A percentile compares a stretch with the other conserved stretches of the same genome.
Evolutionary conservation across 2,888 invertebrate species (phyloP).

Genomic region (Apodemia mormo): DNA sequence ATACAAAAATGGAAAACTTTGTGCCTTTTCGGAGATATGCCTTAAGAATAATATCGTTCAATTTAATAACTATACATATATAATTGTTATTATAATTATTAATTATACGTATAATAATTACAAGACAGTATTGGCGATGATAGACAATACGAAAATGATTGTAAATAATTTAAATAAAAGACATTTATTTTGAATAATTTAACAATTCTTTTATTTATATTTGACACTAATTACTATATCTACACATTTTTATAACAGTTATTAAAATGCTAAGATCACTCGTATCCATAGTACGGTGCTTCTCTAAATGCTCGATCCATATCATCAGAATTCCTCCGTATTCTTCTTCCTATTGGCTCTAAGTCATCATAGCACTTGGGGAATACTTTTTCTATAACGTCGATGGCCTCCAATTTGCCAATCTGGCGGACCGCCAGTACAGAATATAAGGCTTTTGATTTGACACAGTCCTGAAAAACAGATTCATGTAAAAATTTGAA

Average conservation of each 20-base stretch:
- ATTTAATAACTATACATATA: neutral
- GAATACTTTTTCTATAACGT: constrained; percentile 93
- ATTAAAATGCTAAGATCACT: constrained; percentile 45
- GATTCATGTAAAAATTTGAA: too few species aligned
- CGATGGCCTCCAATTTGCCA: constrained; percentile 85
- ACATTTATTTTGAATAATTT: constrained; percentile 75
- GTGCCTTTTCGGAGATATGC: constrained; percentile 29
- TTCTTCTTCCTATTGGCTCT: constrained; percentile 93
- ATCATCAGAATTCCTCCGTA: constrained; percentile 88
- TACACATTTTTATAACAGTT: constrained; percentile 37
- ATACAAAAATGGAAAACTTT: constrained; percentile 29
- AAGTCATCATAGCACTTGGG: constrained; percentile 94
- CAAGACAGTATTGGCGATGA: constrained; percentile 57
- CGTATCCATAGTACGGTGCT: constrained; percentile 90
- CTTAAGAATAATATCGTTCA: constrained; percentile 10
- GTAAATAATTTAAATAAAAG: constrained; percentile 73
- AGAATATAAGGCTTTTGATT: constrained; percentile 91
- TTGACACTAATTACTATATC: constrained; percentile 28
- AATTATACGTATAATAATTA: constrained; percentile 19
- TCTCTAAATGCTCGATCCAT: constrained; percentile 89
- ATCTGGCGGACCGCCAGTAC: constrained; percentile 91
- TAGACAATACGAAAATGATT: constrained; percentile 57
- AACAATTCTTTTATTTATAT: constrained; percentile 54
- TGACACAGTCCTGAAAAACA: constrained; percentile 89
- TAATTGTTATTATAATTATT: constrained; percentile 17